Evolutionary conservation across 2,888 invertebrate genomes (phyloP).

Genomic region (Melanostoma mellinum): DNA sequence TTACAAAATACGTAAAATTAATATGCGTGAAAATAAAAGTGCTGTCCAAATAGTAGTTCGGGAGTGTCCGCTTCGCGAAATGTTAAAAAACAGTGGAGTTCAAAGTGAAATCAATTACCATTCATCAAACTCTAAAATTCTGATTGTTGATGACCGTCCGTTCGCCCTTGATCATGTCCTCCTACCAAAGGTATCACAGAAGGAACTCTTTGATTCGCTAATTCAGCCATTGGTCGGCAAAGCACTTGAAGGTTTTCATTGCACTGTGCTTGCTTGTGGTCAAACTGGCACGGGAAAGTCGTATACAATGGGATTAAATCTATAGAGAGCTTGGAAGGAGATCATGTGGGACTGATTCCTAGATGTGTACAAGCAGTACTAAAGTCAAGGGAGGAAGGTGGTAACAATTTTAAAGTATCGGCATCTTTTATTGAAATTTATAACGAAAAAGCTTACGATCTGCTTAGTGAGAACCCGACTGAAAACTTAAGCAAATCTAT

Average conservation of each 20-base stretch:
- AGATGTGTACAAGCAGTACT: conserved; percentile 82
- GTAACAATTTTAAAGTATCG: conserved; percentile 75
- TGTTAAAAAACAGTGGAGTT: conserved; percentile 44
- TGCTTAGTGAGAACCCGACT: conserved; percentile 78
- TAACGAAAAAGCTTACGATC: conserved; percentile 83
- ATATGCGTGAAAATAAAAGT: conserved; percentile 62
- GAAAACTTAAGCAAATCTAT: no score
- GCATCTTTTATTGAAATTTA: conserved; percentile 83
- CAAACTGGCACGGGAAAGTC: conserved; percentile 84
- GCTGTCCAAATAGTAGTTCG: conserved; percentile 77
- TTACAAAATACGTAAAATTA: conserved; percentile 34
- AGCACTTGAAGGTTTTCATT: conserved; percentile 82
- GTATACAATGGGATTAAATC: conserved; percentile 82
- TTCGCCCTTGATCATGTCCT: conserved; percentile 82
- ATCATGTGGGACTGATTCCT: conserved; percentile 81
- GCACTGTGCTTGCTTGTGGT: conserved; percentile 83
- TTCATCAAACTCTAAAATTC: conserved; percentile 79
- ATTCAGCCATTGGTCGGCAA: conserved; percentile 81
- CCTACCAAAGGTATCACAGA: conserved; percentile 79
- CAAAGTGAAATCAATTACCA: conserved; percentile 73
- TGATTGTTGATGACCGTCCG: conserved; percentile 81
- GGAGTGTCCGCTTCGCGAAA: conserved; percentile 74
- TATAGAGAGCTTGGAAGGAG: conserved; percentile 74
- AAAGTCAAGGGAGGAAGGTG: conserved; percentile 10
- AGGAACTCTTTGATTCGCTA: conserved; percentile 80